Evolutionary conservation across 2,113 vertebrate genomes (phyloP).

Genomic region (Acanthisitta chloris): DNA sequence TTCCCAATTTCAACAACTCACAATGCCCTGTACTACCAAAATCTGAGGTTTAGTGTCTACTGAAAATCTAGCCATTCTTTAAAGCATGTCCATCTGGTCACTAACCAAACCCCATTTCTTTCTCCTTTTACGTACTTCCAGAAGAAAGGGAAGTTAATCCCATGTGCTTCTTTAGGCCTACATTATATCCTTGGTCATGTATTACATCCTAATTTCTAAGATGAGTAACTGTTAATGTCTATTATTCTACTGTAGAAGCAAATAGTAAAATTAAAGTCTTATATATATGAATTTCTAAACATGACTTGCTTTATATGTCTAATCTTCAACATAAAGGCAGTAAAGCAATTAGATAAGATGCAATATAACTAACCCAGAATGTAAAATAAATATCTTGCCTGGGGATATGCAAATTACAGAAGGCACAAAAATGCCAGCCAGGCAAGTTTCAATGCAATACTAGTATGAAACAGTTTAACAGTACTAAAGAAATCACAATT

Average conservation of each 20-base stretch:
- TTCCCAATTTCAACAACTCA: neutral
- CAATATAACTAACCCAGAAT: constrained; percentile 2
- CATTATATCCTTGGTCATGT: neutral
- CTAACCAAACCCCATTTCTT: neutral
- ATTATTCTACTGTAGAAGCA: neutral
- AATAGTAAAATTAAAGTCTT: neutral
- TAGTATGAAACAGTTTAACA: neutral
- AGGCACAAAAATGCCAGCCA: neutral
- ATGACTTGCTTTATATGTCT: neutral
- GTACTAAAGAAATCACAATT: neutral
- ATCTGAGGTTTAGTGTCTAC: neutral
- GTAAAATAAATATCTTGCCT: constrained; percentile 3
- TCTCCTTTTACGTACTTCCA: neutral
- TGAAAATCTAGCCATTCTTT: neutral
- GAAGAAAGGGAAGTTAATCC: neutral
- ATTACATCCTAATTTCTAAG: neutral
- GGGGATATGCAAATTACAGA: constrained; percentile 17
- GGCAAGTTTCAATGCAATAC: constrained; percentile 7
- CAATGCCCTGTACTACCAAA: neutral
- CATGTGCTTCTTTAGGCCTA: neutral
- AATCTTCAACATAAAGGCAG: neutral
- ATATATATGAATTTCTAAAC: neutral
- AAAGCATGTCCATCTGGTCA: neutral
- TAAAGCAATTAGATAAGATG: constrained; percentile 4
- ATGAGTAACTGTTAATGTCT: neutral